Evolutionary conservation across 2,797 vertebrate genomes (phyloP), one percentile per base, ranked within the genome.

Genomic region (Gila robusta): DNA sequence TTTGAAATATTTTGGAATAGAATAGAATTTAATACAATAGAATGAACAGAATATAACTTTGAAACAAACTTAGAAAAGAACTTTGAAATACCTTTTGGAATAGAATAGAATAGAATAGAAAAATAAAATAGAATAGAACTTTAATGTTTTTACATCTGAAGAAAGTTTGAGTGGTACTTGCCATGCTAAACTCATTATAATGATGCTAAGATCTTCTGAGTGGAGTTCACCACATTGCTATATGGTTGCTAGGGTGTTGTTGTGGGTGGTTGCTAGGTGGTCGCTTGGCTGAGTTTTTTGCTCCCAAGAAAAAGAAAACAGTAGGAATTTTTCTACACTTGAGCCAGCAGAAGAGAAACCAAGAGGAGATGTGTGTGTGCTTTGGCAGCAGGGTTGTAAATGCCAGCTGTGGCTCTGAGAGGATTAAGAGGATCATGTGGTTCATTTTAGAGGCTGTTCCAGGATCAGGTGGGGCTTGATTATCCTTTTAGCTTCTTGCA

Each of bases 381-480:
- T 90, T 87, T 91, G 87, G 85, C 87, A 85, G 14, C 19, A 87
- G 66, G 62, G 87, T 90, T 84, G 90, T 89, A 93, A 93, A 94
- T 93, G 82, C 90, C 92, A 84, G 84, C 70, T 83, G 88, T 87
- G 90, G 84, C 81, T 89, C 81, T 83, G 54, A 19, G 80, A 16
- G 16, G 85, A 90, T 74, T 91, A 91, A 89, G 79, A 35, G 74
- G 84, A 81, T 81, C 70, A 19, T 76, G 85, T 77, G 6, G 59
- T 83, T 83, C 69, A 86, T 72, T 64, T 72, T 72, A 83, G 54
- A 47, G 72, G n/a, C 69, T 32, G 64, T 66, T 72, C 82, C 41
- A 86, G 66, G 82, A 83, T 81, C 78, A 87, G 54, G 41, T 11
- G 26, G 69, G 11, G 35, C 35, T 72, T 39, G 79, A 80, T 32